Base-by-base conservation (phyloP, 2,797 vertebrate species). In the Helicolenus hilgendorfi region DNA sequence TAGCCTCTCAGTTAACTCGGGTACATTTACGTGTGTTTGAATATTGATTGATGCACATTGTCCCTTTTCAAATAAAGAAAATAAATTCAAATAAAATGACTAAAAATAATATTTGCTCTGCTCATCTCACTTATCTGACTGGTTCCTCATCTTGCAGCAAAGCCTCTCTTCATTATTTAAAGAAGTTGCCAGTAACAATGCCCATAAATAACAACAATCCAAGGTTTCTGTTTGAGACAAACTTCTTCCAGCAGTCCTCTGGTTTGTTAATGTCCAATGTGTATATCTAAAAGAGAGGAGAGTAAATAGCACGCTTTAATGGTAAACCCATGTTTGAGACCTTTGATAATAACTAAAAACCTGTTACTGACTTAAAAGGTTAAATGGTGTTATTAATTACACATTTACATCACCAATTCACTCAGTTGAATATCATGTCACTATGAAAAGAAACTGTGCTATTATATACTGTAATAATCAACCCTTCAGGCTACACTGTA, bases 181-280 rank as follows among this genome's bases (percentile, higher is more conserved):
- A 98, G 33, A 99, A 93, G 91, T 98, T 99, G 11, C 99, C 98
- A 20, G 97, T 85, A 41, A 99, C 91, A 86, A 99, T 98, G 49
- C 99, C 99, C 75, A 96, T 70, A 81, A 99, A 98, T 60, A 99
- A 82, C 49, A 99, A 87, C 62, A 99, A 90, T 83, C 99, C 99
- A 20, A 99, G 63, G 77, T 98, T 98, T 91, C 98, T 98, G 94
- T 99, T 99, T 3, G 98, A 99, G 62, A 95, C 94, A 90, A 99
- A 99, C 83, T 98, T 99, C 89, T 98, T 97, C 99, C 99, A 99
- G 88, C 99, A 99, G 88, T 99, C 98, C 81, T 98, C 98, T 11
- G 98, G 97, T 81, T 96, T 98, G 92, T 98, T 97, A 78, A 98
- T 98, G 92, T 99, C 98, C 92, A 99, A 86, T 10, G 97, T 97